Base-by-base conservation (phyloP, 2,888 invertebrate genomes). In the Parochlus steinenii region DNA sequence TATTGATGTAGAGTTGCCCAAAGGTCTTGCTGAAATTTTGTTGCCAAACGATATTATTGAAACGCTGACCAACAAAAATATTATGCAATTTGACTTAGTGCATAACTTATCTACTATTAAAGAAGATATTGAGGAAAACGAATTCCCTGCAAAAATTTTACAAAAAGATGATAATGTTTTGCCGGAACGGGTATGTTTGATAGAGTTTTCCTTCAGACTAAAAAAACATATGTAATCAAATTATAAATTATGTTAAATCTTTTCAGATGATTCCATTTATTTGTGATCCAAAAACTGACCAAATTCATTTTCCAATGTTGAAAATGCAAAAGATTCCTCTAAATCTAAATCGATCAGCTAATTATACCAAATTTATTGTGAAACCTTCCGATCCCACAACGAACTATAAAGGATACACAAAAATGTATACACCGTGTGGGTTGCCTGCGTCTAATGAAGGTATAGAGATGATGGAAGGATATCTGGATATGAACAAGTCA, bases 401-500 rank as follows among this genome's bases (percentile, higher is more conserved):
- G n/a, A n/a, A n/a, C n/a, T n/a, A n/a, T n/a, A n/a, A n/a, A 2
- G 34, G 28, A 14, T 36, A 36, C 23, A 30, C 18, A 5, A 30
- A 36, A 30, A 36, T 36, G 36, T 17, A 36, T 30, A 4, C n/a
- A 11, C 36, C 36, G 3, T 14, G 15, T 16, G 15, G 12, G 16
- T 24, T 15, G 7, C 11, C 11, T 31, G n/a, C n/a, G n/a, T 8
- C 10, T 17, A 18, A 5, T 16, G 10, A 8, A 8, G 18, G 12
- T 15, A 26, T 10, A 3, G 10, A 5, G 3, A 4, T 20, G 7
- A 12, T 18, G 15, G 19, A 7, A 2, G 36, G 36, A 6, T 36
- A 36, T 29, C n/a, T 29, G 4, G 36, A 36, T 12, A 36, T 36
- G 36, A 16, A 23, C 8, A 36, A 36, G 19, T 15, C 17, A 5